Evolutionary conservation across 1,140 invertebrate species (phyloP).

Genomic region (Drosophila orena): DNA sequence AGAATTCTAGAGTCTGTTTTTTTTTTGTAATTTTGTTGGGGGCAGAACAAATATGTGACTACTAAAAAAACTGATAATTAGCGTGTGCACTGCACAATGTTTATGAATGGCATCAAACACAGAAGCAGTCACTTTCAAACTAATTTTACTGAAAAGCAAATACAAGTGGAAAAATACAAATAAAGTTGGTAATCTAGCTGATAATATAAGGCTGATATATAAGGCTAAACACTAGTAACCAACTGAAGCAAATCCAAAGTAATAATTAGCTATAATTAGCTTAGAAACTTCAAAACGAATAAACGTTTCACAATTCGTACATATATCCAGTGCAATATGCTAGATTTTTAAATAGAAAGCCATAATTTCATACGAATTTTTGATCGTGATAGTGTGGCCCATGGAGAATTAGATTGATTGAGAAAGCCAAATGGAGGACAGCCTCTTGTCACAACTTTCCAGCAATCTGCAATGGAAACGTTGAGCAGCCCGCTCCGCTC

Average conservation of each 20-base stretch:
- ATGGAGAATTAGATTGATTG: slow-evolving; percentile 26
- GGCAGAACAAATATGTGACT: background rate
- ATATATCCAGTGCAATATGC: background rate
- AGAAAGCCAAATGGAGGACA: slow-evolving; percentile 22
- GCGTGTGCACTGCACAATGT: background rate
- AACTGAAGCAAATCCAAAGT: no score
- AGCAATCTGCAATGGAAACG: slow-evolving; percentile 18
- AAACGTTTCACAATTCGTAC: background rate
- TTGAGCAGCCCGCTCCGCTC: background rate
- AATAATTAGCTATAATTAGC: background rate
- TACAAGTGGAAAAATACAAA: background rate
- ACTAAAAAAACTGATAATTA: background rate
- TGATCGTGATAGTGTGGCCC: background rate
- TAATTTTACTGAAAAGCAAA: background rate
- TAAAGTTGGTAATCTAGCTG: no score
- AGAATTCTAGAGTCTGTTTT: background rate
- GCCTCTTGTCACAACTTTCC: slow-evolving; percentile 32
- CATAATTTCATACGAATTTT: background rate
- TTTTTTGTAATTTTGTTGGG: background rate
- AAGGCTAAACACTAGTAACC: background rate
- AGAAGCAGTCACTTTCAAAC: background rate
- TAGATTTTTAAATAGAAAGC: background rate
- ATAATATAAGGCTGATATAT: no score
- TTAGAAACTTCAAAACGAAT: background rate
- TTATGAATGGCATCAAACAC: background rate